These are phyloP conservation scores for Reinhardtius hippoglossoides DNA, from an alignment of 2,113 vertebrate genomes.

Conservation along the genomic window DNA sequence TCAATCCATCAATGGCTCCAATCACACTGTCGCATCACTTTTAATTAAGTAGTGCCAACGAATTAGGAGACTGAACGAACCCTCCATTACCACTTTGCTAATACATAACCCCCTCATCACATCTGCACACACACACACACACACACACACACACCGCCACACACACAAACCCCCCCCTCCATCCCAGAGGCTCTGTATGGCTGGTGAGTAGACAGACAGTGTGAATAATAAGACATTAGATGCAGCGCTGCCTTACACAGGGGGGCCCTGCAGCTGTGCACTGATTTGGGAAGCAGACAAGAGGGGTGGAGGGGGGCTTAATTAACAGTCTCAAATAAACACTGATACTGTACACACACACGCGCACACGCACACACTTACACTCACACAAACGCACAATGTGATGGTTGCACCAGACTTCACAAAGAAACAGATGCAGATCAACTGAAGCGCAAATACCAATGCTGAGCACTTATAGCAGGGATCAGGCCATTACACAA, in stretches of 20 bases:
- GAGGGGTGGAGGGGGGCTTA: constrained; percentile 22
- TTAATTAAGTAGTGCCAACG: constrained; percentile 71
- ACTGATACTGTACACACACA: constrained; percentile 37
- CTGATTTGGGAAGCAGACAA: constrained; percentile 58
- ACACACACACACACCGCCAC: constrained; percentile 20
- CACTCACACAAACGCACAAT: neutral
- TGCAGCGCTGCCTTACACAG: constrained; percentile 56
- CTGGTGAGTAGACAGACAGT: constrained; percentile 73
- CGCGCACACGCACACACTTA: constrained; percentile 18
- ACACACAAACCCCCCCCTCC: constrained; percentile 38
- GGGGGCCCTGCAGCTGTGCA: constrained; percentile 75
- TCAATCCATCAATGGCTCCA: constrained; percentile 68
- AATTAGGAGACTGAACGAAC: constrained; percentile 67
- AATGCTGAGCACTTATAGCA: neutral
- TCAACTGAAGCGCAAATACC: constrained; percentile 24
- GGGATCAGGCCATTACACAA: neutral
- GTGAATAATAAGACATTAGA: constrained; percentile 79
- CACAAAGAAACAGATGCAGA: constrained; percentile 42
- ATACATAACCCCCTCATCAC: constrained; percentile 63
- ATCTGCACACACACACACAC: constrained; percentile 30
- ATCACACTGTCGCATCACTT: constrained; percentile 68
- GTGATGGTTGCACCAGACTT: neutral
- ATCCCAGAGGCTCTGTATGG: constrained; percentile 59
- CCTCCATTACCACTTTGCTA: constrained; percentile 65
- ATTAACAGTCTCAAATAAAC: constrained; percentile 69